Evolutionary conservation across 2,888 invertebrate species (phyloP).

Genomic region (Diarsia dahlii): DNA sequence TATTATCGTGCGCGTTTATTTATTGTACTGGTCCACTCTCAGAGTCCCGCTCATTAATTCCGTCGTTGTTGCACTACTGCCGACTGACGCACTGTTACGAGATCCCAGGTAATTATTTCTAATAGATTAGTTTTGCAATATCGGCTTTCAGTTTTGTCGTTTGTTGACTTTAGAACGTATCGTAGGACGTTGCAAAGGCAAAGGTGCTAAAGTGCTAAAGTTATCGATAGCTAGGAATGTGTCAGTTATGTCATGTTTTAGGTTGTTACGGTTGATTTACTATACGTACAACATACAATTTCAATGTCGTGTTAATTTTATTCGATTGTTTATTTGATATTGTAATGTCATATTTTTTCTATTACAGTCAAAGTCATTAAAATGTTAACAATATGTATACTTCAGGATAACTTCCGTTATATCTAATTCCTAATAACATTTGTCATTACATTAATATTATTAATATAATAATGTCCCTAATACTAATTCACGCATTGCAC

Average conservation of each 20-base stretch:
- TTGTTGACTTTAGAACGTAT: constrained; percentile 44
- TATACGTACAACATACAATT: not conserved
- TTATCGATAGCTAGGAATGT: constrained; percentile 20
- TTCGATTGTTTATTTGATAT: not conserved
- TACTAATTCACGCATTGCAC: constrained; percentile 27
- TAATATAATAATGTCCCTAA: not conserved
- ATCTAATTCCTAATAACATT: not conserved
- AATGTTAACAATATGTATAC: not conserved
- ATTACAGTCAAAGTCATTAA: not conserved
- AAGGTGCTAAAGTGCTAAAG: constrained; percentile 11
- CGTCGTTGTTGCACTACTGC: constrained; percentile 65
- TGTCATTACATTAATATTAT: not conserved
- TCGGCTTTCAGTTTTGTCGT: constrained; percentile 40
- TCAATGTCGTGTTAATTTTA: not conserved
- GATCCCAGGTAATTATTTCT: constrained; percentile 65
- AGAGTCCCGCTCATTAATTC: constrained; percentile 70
- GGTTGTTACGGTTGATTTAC: constrained; percentile 8
- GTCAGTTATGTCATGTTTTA: constrained; percentile 21
- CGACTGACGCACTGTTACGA: constrained; percentile 61
- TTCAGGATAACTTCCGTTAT: not conserved
- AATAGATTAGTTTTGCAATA: constrained; percentile 46
- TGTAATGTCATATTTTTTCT: not conserved
- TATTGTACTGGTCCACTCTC: constrained; percentile 71
- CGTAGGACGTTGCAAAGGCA: not conserved
- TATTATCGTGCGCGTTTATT: constrained; percentile 83